These are phyloP conservation scores for Ips typographus DNA, from an alignment of 1,140 invertebrate species.

Conservation along the genomic window DNA sequence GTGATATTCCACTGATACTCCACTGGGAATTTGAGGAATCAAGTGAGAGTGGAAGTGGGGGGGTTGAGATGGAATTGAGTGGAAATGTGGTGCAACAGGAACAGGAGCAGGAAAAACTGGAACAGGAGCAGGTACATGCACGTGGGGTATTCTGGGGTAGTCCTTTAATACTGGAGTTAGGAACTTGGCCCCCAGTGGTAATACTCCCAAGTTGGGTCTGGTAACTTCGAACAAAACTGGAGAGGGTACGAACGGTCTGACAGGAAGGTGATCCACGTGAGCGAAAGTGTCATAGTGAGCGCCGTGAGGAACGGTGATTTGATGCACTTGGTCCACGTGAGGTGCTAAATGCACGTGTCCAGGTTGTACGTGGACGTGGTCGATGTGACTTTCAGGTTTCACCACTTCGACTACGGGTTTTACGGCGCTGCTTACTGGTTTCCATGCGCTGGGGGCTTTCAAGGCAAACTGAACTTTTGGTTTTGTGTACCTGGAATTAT, in stretches of 20 bases:
- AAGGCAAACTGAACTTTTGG: conserved; percentile 31
- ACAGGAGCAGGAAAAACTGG: conserved; percentile 5
- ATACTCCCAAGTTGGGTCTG: conserved; percentile 40
- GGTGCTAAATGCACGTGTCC: conserved; percentile 15
- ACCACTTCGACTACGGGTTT: conserved; percentile 32
- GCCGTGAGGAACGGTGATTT: conserved; percentile 25
- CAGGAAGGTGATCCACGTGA: conserved; percentile 33
- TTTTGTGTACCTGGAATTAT: conserved; percentile 25
- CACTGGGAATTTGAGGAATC: not conserved
- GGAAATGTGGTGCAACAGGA: not conserved
- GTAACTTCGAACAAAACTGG: conserved; percentile 42
- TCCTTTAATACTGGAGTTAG: conserved; percentile 34
- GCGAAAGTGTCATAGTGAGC: conserved; percentile 16
- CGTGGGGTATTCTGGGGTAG: conserved; percentile 17
- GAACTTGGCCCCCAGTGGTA: conserved; percentile 41
- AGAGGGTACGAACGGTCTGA: conserved; percentile 33
- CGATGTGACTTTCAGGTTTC: conserved; percentile 32
- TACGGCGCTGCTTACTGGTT: conserved; percentile 13
- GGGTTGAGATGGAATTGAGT: not conserved
- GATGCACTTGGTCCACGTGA: conserved; percentile 35
- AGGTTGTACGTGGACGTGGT: conserved; percentile 28
- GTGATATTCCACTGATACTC: conserved; percentile 35
- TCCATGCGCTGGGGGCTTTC: conserved; percentile 32
- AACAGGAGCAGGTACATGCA: conserved; percentile 15
- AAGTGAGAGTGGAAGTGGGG: not conserved